Evolutionary conservation across 2,888 invertebrate species (phyloP).

Genomic region (Melanargia galathea): DNA sequence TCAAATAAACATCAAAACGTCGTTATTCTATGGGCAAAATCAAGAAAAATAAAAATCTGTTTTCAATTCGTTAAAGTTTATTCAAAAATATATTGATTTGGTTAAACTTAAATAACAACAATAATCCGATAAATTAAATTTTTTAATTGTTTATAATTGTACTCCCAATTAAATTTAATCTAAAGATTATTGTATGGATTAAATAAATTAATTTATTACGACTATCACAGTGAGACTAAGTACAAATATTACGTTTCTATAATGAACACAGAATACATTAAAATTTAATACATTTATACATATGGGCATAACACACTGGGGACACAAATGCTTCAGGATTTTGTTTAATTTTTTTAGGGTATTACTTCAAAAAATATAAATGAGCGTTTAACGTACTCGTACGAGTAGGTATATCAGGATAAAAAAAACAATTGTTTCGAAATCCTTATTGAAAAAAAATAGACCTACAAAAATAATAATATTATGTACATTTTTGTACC

Average conservation of each 20-base stretch:
- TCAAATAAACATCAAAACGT: no score
- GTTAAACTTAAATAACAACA: conserved; percentile 42
- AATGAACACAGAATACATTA: conserved; percentile 13
- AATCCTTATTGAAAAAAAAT: not conserved
- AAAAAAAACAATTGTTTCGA: not conserved
- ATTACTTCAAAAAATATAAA: not conserved
- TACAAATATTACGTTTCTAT: conserved; percentile 43
- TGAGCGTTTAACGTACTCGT: not conserved
- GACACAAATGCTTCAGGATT: not conserved
- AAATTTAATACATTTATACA: no score
- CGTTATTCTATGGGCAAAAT: not conserved
- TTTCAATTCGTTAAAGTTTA: conserved; percentile 43
- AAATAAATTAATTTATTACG: conserved; percentile 47
- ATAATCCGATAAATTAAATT: conserved; percentile 7
- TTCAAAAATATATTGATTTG: conserved; percentile 45
- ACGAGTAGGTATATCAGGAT: no score
- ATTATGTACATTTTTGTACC: not conserved
- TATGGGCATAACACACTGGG: not conserved
- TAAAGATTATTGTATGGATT: conserved; percentile 12
- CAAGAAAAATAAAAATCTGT: conserved; percentile 3
- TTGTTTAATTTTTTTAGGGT: not conserved
- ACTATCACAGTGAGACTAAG: conserved; percentile 70
- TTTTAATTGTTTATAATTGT: no score
- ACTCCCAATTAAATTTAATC: conserved; percentile 21
- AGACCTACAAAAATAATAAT: not conserved